Conservation (phyloP, 2,797 vertebrate genomes). For the Alectoris magna region DNA sequence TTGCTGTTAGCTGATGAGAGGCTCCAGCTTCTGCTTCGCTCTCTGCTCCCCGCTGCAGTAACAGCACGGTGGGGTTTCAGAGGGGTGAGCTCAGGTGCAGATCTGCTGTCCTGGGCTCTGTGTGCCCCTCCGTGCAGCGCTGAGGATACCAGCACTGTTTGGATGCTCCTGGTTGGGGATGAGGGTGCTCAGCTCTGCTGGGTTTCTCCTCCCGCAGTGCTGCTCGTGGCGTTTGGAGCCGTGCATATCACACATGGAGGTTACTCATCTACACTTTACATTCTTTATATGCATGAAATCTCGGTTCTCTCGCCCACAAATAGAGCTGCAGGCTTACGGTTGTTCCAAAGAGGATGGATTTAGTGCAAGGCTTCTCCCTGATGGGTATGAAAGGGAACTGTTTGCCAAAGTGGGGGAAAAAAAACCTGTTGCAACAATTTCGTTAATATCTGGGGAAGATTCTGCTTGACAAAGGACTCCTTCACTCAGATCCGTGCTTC, state of each 20-base stretch:
- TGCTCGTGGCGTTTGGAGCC: not conserved
- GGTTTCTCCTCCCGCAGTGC: not conserved
- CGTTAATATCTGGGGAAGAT: slow-evolving; percentile 61
- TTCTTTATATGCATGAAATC: not conserved
- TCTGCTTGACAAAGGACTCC: slow-evolving; percentile 13
- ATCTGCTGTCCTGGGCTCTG: no score
- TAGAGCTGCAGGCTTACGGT: slow-evolving; percentile 50
- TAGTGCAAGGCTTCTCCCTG: slow-evolving; percentile 62
- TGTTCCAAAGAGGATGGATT: slow-evolving; percentile 51
- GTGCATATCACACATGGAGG: not conserved
- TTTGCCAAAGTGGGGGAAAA: slow-evolving; percentile 53
- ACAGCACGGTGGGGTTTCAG: no score
- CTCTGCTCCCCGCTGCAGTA: not conserved
- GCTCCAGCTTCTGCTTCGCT: not conserved
- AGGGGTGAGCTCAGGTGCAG: no score
- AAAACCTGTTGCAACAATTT: slow-evolving; percentile 45
- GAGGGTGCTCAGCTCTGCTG: not conserved
- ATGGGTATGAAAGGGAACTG: slow-evolving; percentile 53
- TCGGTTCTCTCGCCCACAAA: not conserved
- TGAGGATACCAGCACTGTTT: not conserved
- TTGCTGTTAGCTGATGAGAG: not conserved
- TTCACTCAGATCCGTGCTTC: not conserved
- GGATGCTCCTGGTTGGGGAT: not conserved
- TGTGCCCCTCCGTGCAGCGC: no score
- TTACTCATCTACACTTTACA: not conserved